These are phyloP conservation scores for Theocolax elegans DNA, from an alignment of 1,140 invertebrate species.

Conservation along the genomic window DNA sequence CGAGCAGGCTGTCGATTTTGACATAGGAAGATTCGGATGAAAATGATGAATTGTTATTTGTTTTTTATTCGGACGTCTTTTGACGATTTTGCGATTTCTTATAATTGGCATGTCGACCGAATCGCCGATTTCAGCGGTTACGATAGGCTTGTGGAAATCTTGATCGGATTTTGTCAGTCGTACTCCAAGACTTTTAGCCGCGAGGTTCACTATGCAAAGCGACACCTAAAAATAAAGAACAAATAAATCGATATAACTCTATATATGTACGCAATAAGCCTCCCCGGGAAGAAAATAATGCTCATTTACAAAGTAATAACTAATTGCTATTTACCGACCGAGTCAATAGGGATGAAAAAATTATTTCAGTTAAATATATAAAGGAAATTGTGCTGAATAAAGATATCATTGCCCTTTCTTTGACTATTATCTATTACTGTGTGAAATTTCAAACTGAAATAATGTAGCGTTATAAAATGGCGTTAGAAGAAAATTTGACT, in stretches of 20 bases:
- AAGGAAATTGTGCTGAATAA: too few species aligned
- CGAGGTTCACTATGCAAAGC: constrained; percentile 73
- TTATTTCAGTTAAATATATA: too few species aligned
- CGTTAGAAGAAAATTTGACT: too few species aligned
- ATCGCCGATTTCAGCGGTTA: constrained; percentile 74
- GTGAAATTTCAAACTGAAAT: too few species aligned
- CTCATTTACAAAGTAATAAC: too few species aligned
- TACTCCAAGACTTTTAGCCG: constrained; percentile 75
- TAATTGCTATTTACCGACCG: too few species aligned
- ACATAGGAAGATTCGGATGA: constrained; percentile 48
- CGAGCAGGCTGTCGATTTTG: constrained; percentile 58
- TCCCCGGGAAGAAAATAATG: too few species aligned
- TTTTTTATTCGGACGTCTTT: constrained; percentile 59
- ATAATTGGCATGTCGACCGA: constrained; percentile 58
- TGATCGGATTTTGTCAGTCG: constrained; percentile 74
- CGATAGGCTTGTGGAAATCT: constrained; percentile 74
- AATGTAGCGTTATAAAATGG: too few species aligned
- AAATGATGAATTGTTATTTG: constrained; percentile 52
- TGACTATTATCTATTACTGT: too few species aligned
- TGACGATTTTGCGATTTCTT: constrained; percentile 57
- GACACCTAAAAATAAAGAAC: constrained; percentile 24
- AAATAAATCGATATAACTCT: not conserved
- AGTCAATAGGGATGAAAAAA: too few species aligned
- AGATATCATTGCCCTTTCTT: too few species aligned
- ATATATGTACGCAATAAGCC: too few species aligned